phyloP scores from a whole-genome alignment of 2,797 vertebrate genomes.

The Micrastur ruficollis region DNA sequence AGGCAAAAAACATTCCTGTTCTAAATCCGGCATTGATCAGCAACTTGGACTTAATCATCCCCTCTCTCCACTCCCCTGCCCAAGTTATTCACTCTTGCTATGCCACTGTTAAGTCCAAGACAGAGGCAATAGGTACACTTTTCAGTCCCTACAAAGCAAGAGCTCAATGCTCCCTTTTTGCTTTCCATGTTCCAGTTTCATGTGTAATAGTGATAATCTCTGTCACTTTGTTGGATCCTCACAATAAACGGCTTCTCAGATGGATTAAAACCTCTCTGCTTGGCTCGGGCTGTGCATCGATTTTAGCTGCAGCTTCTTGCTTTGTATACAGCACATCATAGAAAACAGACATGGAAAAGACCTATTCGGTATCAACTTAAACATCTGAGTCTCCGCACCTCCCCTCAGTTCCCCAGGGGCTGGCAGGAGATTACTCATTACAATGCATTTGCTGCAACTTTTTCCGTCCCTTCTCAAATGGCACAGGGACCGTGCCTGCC shows the following conservation, averaged over 20 bases:
- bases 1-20: background rate
- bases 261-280: slow-evolving; percentile 62
- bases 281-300: slow-evolving; percentile 49
- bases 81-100: background rate
- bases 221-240: slow-evolving; percentile 55
- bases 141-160: background rate
- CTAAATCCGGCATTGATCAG: background rate
- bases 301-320: slow-evolving; percentile 52
- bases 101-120: background rate
- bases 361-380: slow-evolving; percentile 30
- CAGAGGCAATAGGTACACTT: background rate
- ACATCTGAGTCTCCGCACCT: background rate
- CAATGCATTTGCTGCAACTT: background rate
- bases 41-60: background rate
- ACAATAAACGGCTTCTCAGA: slow-evolving; percentile 47
- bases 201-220: slow-evolving; percentile 48
- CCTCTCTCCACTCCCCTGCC: background rate
- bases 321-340: slow-evolving; percentile 54
- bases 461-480: background rate
- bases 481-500: background rate
- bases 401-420: background rate
- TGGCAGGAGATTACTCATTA: background rate
- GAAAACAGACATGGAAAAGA: slow-evolving; percentile 63
- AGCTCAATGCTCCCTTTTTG: slow-evolving; percentile 20
- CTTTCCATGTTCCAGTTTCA: background rate